Percentiles rank a stretch among this genome's conserved stretches.
Evolutionary conservation across 2,113 vertebrate genomes (phyloP).

Genomic region (Caranx ignobilis): DNA sequence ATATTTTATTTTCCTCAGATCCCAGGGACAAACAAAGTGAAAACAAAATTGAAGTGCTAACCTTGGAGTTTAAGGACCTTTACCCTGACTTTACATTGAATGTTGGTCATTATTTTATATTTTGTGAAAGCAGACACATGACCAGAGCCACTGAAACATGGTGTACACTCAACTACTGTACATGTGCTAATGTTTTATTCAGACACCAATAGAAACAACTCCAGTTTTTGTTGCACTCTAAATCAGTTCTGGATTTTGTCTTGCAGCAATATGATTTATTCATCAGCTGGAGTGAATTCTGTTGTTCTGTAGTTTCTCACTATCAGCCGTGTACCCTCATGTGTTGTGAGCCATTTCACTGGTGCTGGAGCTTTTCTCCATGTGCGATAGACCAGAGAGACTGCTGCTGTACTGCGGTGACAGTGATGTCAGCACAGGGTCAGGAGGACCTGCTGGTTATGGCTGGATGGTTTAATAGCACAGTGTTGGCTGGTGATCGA

Average conservation of each 20-base stretch:
- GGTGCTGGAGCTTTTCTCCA: background rate
- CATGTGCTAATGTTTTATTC: constrained; percentile 49
- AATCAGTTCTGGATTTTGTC: constrained; percentile 45
- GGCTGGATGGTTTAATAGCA: background rate
- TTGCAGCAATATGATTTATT: constrained; percentile 61
- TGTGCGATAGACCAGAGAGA: background rate
- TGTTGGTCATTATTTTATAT: constrained; percentile 46
- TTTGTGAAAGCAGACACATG: background rate
- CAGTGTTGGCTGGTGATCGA: background rate
- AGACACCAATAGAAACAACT: constrained; percentile 1
- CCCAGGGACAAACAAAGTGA: background rate
- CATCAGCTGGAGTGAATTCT: constrained; percentile 29
- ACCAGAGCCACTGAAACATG: background rate
- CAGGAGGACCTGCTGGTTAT: background rate
- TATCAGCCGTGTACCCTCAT: background rate
- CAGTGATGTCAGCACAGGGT: background rate
- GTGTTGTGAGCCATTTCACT: background rate
- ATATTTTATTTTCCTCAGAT: background rate
- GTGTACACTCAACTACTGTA: background rate
- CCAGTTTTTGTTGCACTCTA: constrained; percentile 33
- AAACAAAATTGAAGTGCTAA: background rate
- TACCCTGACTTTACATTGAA: background rate
- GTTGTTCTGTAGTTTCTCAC: constrained; percentile 17
- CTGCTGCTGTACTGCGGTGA: background rate
- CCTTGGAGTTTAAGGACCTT: background rate